phyloP scores from a whole-genome alignment of 2,888 invertebrate genomes.

The Nebria salina region DNA sequence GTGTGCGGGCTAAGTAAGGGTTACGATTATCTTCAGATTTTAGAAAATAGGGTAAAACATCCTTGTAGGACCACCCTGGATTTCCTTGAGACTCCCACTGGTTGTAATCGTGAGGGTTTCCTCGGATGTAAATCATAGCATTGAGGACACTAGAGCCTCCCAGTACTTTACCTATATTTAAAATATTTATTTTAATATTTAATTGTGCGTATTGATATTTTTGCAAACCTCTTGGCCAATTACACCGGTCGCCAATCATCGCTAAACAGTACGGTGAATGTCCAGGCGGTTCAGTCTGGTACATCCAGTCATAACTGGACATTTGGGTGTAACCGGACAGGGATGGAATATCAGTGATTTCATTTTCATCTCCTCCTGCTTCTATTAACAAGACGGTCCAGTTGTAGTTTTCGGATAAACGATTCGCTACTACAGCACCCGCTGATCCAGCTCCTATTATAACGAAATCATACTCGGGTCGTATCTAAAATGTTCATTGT shows the following conservation, averaged over 20 bases:
- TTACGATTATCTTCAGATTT: slow-evolving; percentile 91
- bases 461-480: slow-evolving; percentile 85
- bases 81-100: slow-evolving; percentile 86
- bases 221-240: slow-evolving; percentile 86
- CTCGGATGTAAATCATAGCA: slow-evolving; percentile 92
- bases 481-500: slow-evolving; percentile 65
- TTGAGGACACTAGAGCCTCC: slow-evolving; percentile 90
- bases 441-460: slow-evolving; percentile 90
- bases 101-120: slow-evolving; percentile 88
- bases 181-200: not conserved
- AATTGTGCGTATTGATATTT: not conserved
- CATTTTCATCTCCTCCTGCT: slow-evolving; percentile 89
- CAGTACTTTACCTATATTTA: slow-evolving; percentile 59
- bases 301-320: slow-evolving; percentile 92
- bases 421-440: slow-evolving; percentile 87
- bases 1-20: slow-evolving; percentile 78
- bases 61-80: slow-evolving; percentile 85
- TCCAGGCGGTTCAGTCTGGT: slow-evolving; percentile 82
- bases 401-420: slow-evolving; percentile 81
- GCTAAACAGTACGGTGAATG: slow-evolving; percentile 86
- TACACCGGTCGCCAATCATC: slow-evolving; percentile 87
- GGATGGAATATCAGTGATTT: slow-evolving; percentile 88
- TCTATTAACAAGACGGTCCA: slow-evolving; percentile 87
- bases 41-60: slow-evolving; percentile 84
- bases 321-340: slow-evolving; percentile 86